Evolutionary conservation across 2,113 vertebrate genomes (phyloP).

Genomic region (Enhydra lutris): DNA sequence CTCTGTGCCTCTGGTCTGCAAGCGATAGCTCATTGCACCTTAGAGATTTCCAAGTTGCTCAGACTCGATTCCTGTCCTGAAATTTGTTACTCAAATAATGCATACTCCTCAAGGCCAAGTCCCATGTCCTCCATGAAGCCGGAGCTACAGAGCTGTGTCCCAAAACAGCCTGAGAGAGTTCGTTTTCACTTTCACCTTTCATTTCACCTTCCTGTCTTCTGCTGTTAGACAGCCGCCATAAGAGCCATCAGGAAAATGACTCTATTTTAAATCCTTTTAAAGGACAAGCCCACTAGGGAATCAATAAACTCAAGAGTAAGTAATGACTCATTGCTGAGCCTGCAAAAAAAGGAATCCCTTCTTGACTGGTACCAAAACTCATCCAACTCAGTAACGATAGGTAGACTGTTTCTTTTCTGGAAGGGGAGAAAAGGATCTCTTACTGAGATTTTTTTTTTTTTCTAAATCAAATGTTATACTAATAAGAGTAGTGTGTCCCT

Average conservation of each 20-base stretch:
- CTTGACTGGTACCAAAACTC: neutral
- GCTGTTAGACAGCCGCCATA: neutral
- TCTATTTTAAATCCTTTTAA: neutral
- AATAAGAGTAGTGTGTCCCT: neutral
- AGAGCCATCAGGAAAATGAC: neutral
- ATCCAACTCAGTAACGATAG: neutral
- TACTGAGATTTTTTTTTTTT: neutral
- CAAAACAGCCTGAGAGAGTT: neutral
- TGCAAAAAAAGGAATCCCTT: neutral
- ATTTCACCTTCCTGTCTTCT: neutral
- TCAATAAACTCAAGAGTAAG: neutral
- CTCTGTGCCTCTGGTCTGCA: too few relatives aligned
- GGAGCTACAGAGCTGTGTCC: neutral
- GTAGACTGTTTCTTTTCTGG: neutral
- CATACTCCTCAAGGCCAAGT: neutral
- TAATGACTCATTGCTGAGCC: neutral
- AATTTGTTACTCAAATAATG: neutral
- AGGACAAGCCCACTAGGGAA: neutral
- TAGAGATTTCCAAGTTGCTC: neutral
- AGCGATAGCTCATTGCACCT: neutral
- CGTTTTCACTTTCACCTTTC: neutral
- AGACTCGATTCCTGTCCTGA: neutral
- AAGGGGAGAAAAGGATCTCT: neutral
- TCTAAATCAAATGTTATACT: neutral
- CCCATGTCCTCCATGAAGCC: neutral